phyloP scores from a whole-genome alignment of 2,888 invertebrate species.

The Prenolepis imparis region DNA sequence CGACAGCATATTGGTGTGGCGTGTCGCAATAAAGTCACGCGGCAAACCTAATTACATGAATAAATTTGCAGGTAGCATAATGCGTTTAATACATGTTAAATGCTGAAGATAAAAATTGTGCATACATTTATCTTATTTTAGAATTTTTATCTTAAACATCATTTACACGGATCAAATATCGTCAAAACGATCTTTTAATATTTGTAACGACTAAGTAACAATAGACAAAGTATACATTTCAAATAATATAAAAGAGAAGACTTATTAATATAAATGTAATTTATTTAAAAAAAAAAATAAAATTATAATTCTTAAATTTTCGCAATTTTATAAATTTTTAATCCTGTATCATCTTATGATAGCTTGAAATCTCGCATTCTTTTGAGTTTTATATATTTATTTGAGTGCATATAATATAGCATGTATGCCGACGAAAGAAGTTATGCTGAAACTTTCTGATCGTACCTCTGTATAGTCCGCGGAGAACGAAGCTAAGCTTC shows the following conservation, averaged over 20 bases:
- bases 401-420: background rate
- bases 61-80: constrained; percentile 13
- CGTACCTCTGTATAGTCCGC: constrained; percentile 11
- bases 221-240: background rate
- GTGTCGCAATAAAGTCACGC: constrained; percentile 25
- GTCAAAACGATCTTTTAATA: background rate
- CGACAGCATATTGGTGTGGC: constrained; percentile 3
- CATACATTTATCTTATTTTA: background rate
- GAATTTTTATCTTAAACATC: background rate
- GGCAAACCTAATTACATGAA: constrained; percentile 29
- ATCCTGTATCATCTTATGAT: background rate
- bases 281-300: too few species aligned
- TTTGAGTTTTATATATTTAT: background rate
- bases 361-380: background rate
- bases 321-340: background rate
- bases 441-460: constrained; percentile 7
- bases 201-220: background rate
- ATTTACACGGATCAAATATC: background rate
- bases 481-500: constrained; percentile 34
- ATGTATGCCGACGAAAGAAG: background rate
- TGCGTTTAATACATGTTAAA: background rate
- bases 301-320: too few species aligned
- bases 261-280: background rate
- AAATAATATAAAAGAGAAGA: background rate
- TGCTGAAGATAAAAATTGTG: background rate